These are phyloP conservation scores for Meteorus sp. DNA, from an alignment of 1,140 invertebrate species.

Conservation along the genomic window DNA sequence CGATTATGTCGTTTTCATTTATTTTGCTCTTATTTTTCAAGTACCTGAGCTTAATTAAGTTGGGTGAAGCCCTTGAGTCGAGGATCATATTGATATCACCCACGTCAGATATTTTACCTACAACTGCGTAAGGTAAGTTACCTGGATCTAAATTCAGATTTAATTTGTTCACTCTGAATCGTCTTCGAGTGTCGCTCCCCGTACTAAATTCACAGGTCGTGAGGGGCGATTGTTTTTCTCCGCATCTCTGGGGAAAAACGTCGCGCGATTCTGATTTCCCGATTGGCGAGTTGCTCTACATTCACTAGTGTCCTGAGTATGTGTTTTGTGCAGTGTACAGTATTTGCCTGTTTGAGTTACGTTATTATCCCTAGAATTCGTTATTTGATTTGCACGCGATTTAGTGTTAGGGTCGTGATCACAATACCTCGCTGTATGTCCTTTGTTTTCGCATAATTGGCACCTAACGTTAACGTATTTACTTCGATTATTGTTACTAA, in stretches of 20 bases:
- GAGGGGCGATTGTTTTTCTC: not conserved
- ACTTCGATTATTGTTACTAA: not conserved
- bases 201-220: not conserved
- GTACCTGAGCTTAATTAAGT: conserved; percentile 1
- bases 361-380: not conserved
- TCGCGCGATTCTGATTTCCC: not conserved
- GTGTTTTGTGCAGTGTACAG: not conserved
- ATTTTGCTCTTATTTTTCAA: not conserved
- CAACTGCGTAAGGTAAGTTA: not conserved
- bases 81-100: conserved; percentile 11
- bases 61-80: conserved; percentile 6
- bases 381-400: not conserved
- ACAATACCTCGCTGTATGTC: not conserved
- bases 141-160: not conserved
- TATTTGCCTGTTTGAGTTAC: not conserved
- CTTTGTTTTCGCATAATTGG: not conserved
- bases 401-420: not conserved
- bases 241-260: not conserved
- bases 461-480: not conserved
- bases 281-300: not conserved
- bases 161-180: not conserved
- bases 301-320: not conserved
- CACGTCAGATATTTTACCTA: not conserved
- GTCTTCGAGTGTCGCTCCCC: not conserved
- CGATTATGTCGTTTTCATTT: not conserved